Percentiles rank a stretch among this genome's conserved stretches.
Conservation (phyloP, 1,140 invertebrate genomes). For the Bombus huntii region DNA sequence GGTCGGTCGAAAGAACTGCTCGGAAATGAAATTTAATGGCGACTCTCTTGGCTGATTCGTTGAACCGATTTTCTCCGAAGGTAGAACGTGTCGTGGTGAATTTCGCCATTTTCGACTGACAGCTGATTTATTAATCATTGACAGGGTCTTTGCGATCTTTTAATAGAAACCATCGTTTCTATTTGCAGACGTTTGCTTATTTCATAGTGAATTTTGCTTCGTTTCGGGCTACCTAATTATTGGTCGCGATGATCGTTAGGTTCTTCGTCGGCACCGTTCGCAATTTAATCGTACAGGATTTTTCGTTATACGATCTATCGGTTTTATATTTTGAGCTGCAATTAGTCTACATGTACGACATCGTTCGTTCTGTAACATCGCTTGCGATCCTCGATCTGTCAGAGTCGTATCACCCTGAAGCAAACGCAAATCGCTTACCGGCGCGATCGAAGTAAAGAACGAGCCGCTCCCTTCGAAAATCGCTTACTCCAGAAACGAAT, state of each 20-base stretch:
- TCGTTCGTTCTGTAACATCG: too few relatives aligned
- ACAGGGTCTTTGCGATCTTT: too few relatives aligned
- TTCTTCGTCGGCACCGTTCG: too few relatives aligned
- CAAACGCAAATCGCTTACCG: not conserved
- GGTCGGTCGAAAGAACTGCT: too few relatives aligned
- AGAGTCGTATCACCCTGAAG: not conserved
- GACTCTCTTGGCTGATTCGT: not conserved
- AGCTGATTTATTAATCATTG: not conserved
- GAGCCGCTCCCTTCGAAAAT: not conserved
- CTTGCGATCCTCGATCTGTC: not conserved
- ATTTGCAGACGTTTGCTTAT: not conserved
- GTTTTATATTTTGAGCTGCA: too few relatives aligned
- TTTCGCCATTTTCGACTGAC: not conserved
- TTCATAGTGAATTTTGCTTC: too few relatives aligned
- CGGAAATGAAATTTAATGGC: conserved; percentile 13
- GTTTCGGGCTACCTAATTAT: too few relatives aligned
- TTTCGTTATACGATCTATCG: too few relatives aligned
- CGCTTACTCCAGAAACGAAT: not conserved
- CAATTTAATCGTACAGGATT: too few relatives aligned
- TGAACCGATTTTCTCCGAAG: too few relatives aligned
- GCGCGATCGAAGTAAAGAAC: too few relatives aligned
- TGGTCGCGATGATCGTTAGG: rapidly evolving
- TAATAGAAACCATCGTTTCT: not conserved
- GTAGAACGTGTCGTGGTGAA: not conserved
- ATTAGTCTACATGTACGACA: too few relatives aligned